Evolutionary conservation across 2,113 vertebrate genomes (phyloP).

Genomic region (Edolisoma coerulescens): DNA sequence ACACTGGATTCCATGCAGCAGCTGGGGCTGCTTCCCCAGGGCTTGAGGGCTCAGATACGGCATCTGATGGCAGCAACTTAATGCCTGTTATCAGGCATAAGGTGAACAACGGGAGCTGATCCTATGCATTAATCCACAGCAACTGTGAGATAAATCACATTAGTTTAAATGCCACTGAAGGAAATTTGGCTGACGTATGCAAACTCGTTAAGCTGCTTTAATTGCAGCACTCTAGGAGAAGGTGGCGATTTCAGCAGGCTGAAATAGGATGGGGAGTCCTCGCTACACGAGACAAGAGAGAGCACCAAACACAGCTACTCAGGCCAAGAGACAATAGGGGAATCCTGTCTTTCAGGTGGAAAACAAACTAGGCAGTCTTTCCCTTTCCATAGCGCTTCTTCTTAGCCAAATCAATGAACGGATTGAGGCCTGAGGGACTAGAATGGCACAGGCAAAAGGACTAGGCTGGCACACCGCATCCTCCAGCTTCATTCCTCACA

Average conservation of each 20-base stretch:
- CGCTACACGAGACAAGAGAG: neutral
- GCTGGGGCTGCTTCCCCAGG: neutral
- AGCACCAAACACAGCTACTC: neutral
- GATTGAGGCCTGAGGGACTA: neutral
- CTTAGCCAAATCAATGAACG: neutral
- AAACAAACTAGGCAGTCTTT: neutral
- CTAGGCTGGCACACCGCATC: neutral
- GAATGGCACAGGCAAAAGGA: neutral
- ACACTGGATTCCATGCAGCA: neutral
- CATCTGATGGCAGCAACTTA: rapidly evolving
- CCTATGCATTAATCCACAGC: neutral
- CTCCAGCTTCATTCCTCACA: neutral
- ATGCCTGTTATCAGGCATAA: neutral
- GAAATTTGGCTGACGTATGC: neutral
- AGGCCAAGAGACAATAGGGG: neutral
- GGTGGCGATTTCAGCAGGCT: neutral
- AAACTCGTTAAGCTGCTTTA: neutral
- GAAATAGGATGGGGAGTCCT: neutral
- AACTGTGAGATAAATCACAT: neutral
- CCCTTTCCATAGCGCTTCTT: neutral
- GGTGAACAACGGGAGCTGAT: neutral
- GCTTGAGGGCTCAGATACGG: neutral
- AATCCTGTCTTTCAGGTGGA: neutral
- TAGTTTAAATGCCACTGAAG: neutral
- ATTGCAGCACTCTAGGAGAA: neutral